Base-by-base conservation (phyloP, 1,140 invertebrate genomes). In the Bombus superbus region DNA sequence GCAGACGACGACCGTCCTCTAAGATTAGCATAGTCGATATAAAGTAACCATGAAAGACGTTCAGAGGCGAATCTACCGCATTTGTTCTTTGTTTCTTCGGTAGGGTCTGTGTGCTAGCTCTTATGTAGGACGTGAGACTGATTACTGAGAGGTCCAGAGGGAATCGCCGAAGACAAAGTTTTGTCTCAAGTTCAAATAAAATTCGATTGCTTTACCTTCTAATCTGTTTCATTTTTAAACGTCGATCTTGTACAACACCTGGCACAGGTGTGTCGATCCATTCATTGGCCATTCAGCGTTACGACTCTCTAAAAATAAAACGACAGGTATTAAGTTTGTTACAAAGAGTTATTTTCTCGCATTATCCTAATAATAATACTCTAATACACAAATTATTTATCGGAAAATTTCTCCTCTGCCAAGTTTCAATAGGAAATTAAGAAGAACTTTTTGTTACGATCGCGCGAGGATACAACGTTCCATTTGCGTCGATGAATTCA, bases 1-100 rank as follows among this genome's bases (percentile, higher is more conserved):
- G 53, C 25, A 77, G 57, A 32, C 72, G 40, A 42, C 38, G 28
- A 40, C 38, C 53, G 38, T 77, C 28, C 57, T 77, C 47, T 22
- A n/a, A 59, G 53, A 77, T 77, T 77, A 77, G 75, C 75, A 77
- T 77, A 62, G 57, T 18, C 42, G 72, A 59, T 40, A 42, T 62
- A 78, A 64, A 78, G 76, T 64, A 78, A 78, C 38, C 40, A 28
- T 44, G 28, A 44, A 38, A 44, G 40, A 78, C 40, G 38, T n/a
- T 57, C 15, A 44, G 9, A 44, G 25, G 35, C 10, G 10, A 71
- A 40, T 35, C 42, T 11, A 35, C 11, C 42, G 8, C 18, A 10
- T 2, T 40, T 18, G 32, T 57, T 25, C 18, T 53, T 38, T 25
- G 32, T 57, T 40, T 40, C 38, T n/a, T 32, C 11, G 64, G 10